Percentiles rank a stretch among this genome's conserved stretches.
These are phyloP conservation scores for Phacellophora camtschatica DNA, from an alignment of 30 jellyfish, hydroid and myxozoan species.

Conservation along the genomic window DNA sequence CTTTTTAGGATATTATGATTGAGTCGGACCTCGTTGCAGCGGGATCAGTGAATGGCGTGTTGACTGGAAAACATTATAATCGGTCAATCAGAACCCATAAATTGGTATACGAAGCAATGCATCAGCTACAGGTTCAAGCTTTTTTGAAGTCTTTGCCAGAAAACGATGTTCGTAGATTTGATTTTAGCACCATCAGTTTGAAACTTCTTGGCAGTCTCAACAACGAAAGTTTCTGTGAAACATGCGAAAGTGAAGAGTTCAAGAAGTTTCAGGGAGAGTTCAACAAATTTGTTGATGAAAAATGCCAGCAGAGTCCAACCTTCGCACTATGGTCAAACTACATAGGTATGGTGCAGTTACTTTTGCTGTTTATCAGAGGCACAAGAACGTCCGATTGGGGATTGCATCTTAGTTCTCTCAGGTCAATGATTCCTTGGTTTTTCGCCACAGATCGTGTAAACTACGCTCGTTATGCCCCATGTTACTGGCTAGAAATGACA, in stretches of 20 bases:
- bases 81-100: conserved; percentile 56
- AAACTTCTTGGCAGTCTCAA: conserved; percentile 19
- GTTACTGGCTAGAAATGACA: conserved; percentile 58
- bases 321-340: conserved; percentile 56
- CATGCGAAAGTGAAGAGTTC: conserved; percentile 3
- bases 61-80: conserved; percentile 57
- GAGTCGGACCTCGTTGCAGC: conserved; percentile 59
- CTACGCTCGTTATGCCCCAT: conserved; percentile 59
- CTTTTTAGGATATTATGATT: conserved; percentile 39
- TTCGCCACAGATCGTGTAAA: conserved; percentile 58
- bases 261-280: neutral
- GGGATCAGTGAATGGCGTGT: conserved; percentile 48
- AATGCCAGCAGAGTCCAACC: conserved; percentile 33
- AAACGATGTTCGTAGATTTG: conserved; percentile 5
- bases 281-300: conserved; percentile 4
- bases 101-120: conserved; percentile 53
- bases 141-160: conserved; percentile 31
- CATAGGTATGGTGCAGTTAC: conserved; percentile 68
- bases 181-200: conserved; percentile 1
- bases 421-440: conserved; percentile 80
- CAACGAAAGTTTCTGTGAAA: neutral
- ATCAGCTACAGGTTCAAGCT: conserved; percentile 27
- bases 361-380: conserved; percentile 50
- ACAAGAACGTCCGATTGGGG: conserved; percentile 68
- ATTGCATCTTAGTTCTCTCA: conserved; percentile 51